Base-by-base conservation (phyloP, 2,888 invertebrate genomes). In the Mesochorus sp. region DNA sequence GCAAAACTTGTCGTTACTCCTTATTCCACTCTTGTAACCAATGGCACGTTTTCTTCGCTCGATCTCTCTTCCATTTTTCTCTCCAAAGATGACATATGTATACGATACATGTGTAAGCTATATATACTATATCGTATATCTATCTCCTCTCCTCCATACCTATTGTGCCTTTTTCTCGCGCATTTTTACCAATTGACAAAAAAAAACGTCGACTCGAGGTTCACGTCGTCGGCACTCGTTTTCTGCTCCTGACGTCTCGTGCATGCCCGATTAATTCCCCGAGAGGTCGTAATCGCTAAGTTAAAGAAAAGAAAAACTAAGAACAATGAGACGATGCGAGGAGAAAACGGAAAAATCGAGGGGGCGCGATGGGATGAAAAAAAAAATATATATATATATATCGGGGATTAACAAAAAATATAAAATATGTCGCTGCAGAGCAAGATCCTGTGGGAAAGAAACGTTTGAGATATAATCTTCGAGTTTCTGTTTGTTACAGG, bases 191-290 rank as follows among this genome's bases (percentile, higher is more conserved):
- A 44, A 61, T 64, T 49, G 67, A 39, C 59, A 66, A 66, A 72
- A 75, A 49, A 67, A 66, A 12, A 67, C 47, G n/a, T n/a, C 55
- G 44, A 47, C 44, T 17, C 42, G 61, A 79, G 74, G 78, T 81
- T 81, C 75, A 73, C 67, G 71, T 78, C 68, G 57, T 19, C 57
- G 70, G 57, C 79, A 80, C 81, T 79, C 76, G 75, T 77, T 78
- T 66, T 75, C 81, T 82, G 81, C 17, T 66, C 75, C 68, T 82
- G 81, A 82, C 81, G 77, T 76, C 55, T 57, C 59, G 74, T 62
- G 62, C 55, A 80, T 79, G 80, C 74, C 77, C 81, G 80, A 82
- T 82, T 82, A 82, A 82, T 80, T 79, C 75, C 39, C 37, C 44
- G 53, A 67, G 55, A 71, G 61, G 53, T 12, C 70, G 68, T 51